These are phyloP conservation scores for Pelodiscus sinensis DNA, from an alignment of 2,113 vertebrate genomes.

Conservation along the genomic window DNA sequence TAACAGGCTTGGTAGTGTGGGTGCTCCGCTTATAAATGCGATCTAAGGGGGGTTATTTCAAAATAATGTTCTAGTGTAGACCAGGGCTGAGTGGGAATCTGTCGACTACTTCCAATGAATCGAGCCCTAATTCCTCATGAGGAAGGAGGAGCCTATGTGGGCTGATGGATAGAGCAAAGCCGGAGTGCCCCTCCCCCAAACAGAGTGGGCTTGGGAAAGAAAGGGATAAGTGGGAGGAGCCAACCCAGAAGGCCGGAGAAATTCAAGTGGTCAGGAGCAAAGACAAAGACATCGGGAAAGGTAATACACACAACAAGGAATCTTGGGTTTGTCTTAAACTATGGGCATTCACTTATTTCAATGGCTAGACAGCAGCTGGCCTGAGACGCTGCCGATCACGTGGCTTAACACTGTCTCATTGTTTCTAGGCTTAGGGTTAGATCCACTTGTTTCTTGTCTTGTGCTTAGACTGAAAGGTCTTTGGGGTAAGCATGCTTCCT, in stretches of 20 bases:
- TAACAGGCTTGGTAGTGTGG: too few species aligned
- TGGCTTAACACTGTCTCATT: neutral
- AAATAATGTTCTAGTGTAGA: too few species aligned
- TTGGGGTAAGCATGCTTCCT: accelerated
- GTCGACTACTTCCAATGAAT: neutral
- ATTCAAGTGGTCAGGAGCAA: neutral
- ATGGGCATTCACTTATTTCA: neutral
- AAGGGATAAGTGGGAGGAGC: neutral
- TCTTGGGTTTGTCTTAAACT: neutral
- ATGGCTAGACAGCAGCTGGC: neutral
- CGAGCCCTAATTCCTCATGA: neutral
- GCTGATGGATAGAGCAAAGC: neutral
- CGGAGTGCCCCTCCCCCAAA: neutral
- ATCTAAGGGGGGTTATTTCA: too few species aligned
- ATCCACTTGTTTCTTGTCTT: neutral
- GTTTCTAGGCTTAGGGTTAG: neutral
- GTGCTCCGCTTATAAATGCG: too few species aligned
- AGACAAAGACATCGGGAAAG: neutral
- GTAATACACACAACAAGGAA: accelerated
- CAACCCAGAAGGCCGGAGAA: neutral
- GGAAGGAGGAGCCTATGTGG: neutral
- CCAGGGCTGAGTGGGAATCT: neutral
- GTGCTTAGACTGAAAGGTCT: neutral
- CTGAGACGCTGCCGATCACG: neutral
- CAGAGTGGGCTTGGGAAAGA: accelerated